phyloP scores from a whole-genome alignment of 2,888 invertebrate genomes.

The Scaptodrosophila latifasciaeformis region DNA sequence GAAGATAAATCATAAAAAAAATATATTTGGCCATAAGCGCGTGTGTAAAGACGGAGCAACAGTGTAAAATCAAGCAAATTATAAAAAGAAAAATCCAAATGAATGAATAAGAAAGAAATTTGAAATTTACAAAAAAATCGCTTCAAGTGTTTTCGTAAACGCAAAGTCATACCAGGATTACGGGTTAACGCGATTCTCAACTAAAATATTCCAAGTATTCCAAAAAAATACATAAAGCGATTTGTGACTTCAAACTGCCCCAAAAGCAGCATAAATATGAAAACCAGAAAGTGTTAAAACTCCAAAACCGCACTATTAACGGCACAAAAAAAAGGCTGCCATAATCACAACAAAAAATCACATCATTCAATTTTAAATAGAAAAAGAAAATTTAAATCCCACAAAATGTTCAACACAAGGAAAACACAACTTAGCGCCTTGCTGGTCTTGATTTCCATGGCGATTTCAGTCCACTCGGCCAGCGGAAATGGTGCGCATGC shows the following conservation, averaged over 20 bases:
- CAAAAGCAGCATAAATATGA: constrained; percentile 3
- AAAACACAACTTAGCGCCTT: no score
- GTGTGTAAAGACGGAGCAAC: constrained; percentile 39
- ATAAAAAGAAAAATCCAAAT: constrained; percentile 32
- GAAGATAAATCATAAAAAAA: constrained; percentile 9
- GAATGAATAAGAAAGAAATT: constrained; percentile 21
- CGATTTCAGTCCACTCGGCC: constrained; percentile 18
- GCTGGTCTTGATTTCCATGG: constrained; percentile 23
- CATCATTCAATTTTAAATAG: constrained; percentile 2
- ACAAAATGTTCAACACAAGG: neutral
- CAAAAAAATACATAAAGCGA: neutral
- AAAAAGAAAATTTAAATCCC: constrained; percentile 12
- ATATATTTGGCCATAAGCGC: constrained; percentile 22
- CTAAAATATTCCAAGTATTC: neutral
- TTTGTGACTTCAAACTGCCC: neutral
- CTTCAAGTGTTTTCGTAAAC: constrained; percentile 15
- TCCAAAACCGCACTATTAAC: neutral
- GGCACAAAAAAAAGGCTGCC: neutral
- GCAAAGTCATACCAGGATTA: constrained; percentile 45
- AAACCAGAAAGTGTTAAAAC: constrained; percentile 8
- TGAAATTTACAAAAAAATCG: constrained; percentile 9
- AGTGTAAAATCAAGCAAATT: constrained; percentile 9
- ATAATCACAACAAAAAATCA: constrained; percentile 5
- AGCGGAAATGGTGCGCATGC: constrained; percentile 60
- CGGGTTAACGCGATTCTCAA: constrained; percentile 39